Evolutionary conservation across 2,797 vertebrate species (phyloP).

Genomic region (Sebastes minor): DNA sequence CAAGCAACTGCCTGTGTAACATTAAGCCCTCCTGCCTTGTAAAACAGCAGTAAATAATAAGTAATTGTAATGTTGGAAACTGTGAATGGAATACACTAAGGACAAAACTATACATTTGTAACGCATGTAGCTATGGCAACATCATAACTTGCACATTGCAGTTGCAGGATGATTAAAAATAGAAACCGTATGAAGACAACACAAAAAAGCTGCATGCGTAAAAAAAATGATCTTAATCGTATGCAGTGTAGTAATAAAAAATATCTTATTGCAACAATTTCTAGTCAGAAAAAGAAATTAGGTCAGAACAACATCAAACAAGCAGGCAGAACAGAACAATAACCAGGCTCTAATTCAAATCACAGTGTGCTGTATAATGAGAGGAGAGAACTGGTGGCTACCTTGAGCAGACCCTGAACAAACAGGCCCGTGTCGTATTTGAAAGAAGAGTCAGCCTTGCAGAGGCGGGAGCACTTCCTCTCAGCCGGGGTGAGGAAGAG

Average conservation of each 20-base stretch:
- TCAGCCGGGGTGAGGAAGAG: slow-evolving; percentile 95
- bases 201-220: not conserved
- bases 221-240: not conserved
- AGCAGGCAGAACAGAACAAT: not conserved
- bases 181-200: not conserved
- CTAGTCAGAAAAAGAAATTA: slow-evolving; percentile 6
- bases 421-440: slow-evolving; percentile 97
- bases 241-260: not conserved
- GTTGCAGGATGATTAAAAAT: not conserved
- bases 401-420: slow-evolving; percentile 97
- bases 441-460: slow-evolving; percentile 89
- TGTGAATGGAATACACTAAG: not conserved
- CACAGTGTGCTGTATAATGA: not conserved
- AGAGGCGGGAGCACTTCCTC: slow-evolving; percentile 94
- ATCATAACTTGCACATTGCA: not conserved
- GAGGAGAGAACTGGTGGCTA: slow-evolving; percentile 57
- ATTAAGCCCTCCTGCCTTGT: not conserved
- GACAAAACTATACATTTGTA: not conserved
- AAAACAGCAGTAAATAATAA: not conserved
- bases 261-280: not conserved
- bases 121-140: not conserved
- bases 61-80: not conserved
- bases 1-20: not conserved
- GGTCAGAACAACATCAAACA: slow-evolving; percentile 18
- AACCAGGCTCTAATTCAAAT: not conserved